phyloP scores from a whole-genome alignment of 2,888 invertebrate species.

The Caenorhabditis sp. region DNA sequence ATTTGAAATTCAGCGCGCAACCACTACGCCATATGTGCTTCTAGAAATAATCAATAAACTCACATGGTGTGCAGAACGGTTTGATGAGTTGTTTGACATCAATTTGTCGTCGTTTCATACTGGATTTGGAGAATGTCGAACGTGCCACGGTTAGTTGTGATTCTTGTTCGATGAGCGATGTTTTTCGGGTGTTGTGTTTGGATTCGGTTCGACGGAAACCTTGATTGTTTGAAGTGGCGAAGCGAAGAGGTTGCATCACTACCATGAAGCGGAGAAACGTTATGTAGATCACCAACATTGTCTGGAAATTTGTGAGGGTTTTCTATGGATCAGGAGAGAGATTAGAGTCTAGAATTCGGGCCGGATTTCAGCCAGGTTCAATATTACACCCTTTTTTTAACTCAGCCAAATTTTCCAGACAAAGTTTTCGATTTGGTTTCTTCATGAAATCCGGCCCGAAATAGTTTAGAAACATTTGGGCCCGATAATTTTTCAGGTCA shows the following conservation, averaged over 20 bases:
- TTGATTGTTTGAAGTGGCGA: constrained; percentile 40
- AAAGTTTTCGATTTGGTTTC: no score
- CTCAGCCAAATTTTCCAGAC: neutral
- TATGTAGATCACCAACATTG: constrained; percentile 67
- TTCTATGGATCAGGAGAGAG: no score
- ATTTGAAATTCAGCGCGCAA: no score
- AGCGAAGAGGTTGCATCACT: constrained; percentile 63
- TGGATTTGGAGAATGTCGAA: constrained; percentile 21
- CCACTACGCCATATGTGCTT: no score
- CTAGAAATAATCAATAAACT: constrained; percentile 1
- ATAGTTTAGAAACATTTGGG: no score
- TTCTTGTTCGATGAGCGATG: constrained; percentile 16
- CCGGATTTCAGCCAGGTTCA: no score
- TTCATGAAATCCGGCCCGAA: no score
- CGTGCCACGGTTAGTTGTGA: constrained; percentile 15
- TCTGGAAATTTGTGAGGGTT: constrained; percentile 51
- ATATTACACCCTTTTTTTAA: neutral
- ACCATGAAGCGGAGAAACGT: constrained; percentile 66
- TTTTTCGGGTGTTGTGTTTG: constrained; percentile 14
- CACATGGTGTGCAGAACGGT: constrained; percentile 47
- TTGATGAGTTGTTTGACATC: constrained; percentile 48
- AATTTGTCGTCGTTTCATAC: constrained; percentile 33
- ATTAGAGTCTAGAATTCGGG: no score
- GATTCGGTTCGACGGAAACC: constrained; percentile 26
- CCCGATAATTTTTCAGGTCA: no score